These are phyloP conservation scores for Mormyrops boulengeri DNA, from an alignment of 2,797 vertebrate species.

Conservation along the genomic window DNA sequence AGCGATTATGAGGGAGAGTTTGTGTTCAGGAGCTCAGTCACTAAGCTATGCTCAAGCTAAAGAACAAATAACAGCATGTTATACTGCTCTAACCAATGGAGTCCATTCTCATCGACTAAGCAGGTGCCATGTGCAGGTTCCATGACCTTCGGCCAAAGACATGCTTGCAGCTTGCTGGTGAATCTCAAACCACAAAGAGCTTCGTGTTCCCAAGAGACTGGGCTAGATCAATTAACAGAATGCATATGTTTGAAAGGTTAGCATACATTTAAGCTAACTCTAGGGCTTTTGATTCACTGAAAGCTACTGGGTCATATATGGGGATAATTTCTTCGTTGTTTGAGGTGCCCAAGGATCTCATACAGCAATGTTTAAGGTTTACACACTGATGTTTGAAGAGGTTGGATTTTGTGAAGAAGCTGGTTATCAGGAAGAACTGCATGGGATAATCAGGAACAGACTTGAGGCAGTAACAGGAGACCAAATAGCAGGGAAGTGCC, in stretches of 20 bases:
- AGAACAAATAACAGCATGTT: not conserved
- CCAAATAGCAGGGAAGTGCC: slow-evolving; percentile 9
- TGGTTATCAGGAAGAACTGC: not conserved
- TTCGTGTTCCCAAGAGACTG: not conserved
- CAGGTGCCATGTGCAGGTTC: not conserved
- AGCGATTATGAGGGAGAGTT: not conserved
- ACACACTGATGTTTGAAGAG: not conserved
- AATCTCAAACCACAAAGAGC: not conserved
- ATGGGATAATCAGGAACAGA: not conserved
- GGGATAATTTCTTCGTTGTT: not conserved
- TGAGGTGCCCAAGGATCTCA: not conserved
- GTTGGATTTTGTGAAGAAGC: not conserved
- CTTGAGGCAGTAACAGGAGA: not conserved
- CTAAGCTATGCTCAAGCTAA: not conserved
- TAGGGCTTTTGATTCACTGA: not conserved
- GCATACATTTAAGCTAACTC: not conserved
- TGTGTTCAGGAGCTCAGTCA: not conserved
- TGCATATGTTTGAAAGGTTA: not conserved
- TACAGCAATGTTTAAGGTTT: not conserved
- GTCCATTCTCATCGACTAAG: too few species aligned
- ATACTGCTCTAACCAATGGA: not conserved
- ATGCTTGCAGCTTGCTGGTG: not conserved
- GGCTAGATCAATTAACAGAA: not conserved
- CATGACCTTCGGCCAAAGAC: not conserved
- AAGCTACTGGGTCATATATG: not conserved